A percentile compares a stretch with the other conserved stretches of the same genome.
These are phyloP conservation scores for Epirrhoe tristata DNA, from an alignment of 2,888 invertebrate species.

Conservation along the genomic window DNA sequence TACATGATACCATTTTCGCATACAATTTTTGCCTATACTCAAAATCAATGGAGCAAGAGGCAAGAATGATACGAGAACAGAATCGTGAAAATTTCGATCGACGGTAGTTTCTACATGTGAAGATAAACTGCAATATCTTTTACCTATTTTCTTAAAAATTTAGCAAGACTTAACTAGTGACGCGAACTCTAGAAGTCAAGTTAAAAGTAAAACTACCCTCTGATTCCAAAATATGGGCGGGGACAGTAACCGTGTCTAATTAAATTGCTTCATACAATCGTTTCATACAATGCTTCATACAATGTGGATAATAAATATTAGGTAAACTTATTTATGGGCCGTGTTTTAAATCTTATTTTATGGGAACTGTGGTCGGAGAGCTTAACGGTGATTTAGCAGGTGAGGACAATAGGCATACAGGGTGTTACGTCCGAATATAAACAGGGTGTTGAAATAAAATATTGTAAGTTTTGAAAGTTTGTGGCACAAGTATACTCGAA, in stretches of 20 bases:
- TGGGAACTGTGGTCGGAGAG: slow-evolving; percentile 80
- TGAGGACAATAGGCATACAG: slow-evolving; percentile 50
- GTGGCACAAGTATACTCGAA: neutral
- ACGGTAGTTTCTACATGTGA: too few relatives aligned
- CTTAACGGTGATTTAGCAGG: slow-evolving; percentile 75
- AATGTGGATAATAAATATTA: slow-evolving; percentile 61
- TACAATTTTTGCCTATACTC: too few relatives aligned
- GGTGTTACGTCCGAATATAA: slow-evolving; percentile 11
- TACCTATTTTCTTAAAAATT: too few relatives aligned
- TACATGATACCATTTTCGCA: too few relatives aligned
- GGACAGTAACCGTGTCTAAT: slow-evolving; percentile 68
- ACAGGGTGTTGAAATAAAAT: slow-evolving; percentile 5
- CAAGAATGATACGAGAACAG: too few relatives aligned
- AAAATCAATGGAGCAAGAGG: too few relatives aligned
- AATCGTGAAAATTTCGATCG: too few relatives aligned
- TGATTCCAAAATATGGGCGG: slow-evolving; percentile 55
- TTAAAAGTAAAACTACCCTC: slow-evolving; percentile 31
- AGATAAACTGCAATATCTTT: too few relatives aligned
- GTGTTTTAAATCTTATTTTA: slow-evolving; percentile 81
- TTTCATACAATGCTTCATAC: slow-evolving; percentile 29
- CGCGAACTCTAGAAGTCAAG: slow-evolving; percentile 3
- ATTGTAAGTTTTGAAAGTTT: neutral
- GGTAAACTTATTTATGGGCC: slow-evolving; percentile 67
- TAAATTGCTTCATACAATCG: slow-evolving; percentile 63
- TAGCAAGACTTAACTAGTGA: too few relatives aligned